Evolutionary conservation across 1,140 invertebrate genomes (phyloP).

Genomic region (Drosophila mauritiana): DNA sequence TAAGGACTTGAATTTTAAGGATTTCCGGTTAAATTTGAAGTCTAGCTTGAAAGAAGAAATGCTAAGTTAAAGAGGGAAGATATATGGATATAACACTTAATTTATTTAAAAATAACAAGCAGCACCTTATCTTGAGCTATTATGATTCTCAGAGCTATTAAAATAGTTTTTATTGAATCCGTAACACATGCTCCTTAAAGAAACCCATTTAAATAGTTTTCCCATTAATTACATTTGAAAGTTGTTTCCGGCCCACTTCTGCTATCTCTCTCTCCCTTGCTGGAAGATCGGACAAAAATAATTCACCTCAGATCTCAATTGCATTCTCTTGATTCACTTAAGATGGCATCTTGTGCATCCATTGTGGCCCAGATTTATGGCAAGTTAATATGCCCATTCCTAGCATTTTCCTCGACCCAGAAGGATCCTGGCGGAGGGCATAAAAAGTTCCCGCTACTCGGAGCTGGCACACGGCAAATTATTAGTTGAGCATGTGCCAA

Average conservation of each 20-base stretch:
- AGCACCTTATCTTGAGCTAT: too few relatives aligned
- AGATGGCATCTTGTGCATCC: constrained; percentile 53
- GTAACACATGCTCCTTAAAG: background rate
- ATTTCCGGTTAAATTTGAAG: too few relatives aligned
- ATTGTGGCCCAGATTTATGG: constrained; percentile 71
- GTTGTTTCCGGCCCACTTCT: background rate
- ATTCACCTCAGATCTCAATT: constrained; percentile 50
- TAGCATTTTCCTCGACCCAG: constrained; percentile 17
- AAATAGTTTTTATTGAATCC: too few relatives aligned
- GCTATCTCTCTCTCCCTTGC: too few relatives aligned
- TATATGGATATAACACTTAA: too few relatives aligned
- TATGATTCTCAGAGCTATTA: too few relatives aligned
- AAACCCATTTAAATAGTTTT: background rate
- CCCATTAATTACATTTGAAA: constrained; percentile 13
- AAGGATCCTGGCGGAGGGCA: constrained; percentile 26
- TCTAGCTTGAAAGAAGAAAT: too few relatives aligned
- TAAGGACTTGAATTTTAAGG: background rate
- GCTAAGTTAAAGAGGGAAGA: too few relatives aligned
- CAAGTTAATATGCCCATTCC: constrained; percentile 79
- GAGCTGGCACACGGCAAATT: constrained; percentile 76
- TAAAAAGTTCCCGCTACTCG: constrained; percentile 64
- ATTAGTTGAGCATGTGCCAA: constrained; percentile 83
- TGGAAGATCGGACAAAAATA: constrained; percentile 1
- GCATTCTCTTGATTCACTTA: constrained; percentile 58
- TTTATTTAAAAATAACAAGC: too few relatives aligned